Conservation (phyloP, 2,797 vertebrate species). For the Bovichtus variegatus region DNA sequence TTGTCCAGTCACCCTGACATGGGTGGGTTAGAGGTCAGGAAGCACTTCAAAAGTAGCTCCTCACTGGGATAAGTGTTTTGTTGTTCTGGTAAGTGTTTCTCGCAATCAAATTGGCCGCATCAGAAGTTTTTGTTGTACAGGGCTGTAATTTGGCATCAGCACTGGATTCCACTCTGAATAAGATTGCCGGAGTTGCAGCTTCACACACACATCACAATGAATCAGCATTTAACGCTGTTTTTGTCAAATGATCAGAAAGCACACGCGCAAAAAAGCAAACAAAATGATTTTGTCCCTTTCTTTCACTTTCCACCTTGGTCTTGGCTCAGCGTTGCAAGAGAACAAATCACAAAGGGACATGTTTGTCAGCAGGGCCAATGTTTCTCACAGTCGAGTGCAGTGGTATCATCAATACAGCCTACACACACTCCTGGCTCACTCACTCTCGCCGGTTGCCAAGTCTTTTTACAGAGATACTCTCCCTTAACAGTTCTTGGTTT, state of each 20-base stretch:
- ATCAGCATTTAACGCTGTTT: constrained; percentile 37
- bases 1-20: neutral
- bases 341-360: constrained; percentile 30
- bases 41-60: constrained; percentile 4
- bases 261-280: neutral
- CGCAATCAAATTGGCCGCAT: constrained; percentile 33
- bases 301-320: neutral
- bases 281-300: constrained; percentile 23
- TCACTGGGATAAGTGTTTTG: constrained; percentile 41
- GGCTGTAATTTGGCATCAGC: constrained; percentile 39
- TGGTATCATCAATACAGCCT: constrained; percentile 32
- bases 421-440: constrained; percentile 16
- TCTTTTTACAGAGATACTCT: constrained; percentile 12
- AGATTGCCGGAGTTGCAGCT: constrained; percentile 16
- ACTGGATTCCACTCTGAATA: constrained; percentile 21
- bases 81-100: constrained; percentile 39
- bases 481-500: neutral
- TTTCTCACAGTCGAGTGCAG: constrained; percentile 8
- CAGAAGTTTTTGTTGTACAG: constrained; percentile 18
- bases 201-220: constrained; percentile 12
- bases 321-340: neutral
- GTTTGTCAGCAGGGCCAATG: constrained; percentile 26
- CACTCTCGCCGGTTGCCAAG: constrained; percentile 4
- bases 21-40: neutral
- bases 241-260: constrained; percentile 28